Conservation (phyloP, 2,113 vertebrate genomes). For the Bufo bufo region DNA sequence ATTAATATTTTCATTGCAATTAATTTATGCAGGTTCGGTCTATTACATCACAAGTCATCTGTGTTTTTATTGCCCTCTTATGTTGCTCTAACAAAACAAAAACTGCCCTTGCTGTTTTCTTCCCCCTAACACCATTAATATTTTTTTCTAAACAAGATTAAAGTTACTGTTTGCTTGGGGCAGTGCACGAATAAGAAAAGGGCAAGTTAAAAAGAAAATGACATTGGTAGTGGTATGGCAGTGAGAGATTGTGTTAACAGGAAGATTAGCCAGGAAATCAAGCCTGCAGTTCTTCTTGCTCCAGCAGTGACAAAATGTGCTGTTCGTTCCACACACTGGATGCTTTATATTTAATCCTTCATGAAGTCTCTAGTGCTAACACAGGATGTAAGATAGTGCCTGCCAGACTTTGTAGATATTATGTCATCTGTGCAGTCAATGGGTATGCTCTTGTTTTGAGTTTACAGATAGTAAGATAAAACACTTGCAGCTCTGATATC, state of each 20-base stretch:
- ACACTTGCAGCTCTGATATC: not conserved
- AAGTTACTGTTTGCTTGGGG: slow-evolving; percentile 59
- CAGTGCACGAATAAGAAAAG: slow-evolving; percentile 24
- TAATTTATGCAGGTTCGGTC: slow-evolving; percentile 55
- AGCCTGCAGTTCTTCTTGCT: slow-evolving; percentile 6
- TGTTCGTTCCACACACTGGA: not conserved
- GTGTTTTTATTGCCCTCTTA: slow-evolving; percentile 57
- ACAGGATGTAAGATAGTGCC: not conserved
- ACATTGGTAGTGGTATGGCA: slow-evolving; percentile 13
- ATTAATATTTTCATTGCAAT: slow-evolving; percentile 33
- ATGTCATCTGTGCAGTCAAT: not conserved
- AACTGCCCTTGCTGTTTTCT: slow-evolving; percentile 57
- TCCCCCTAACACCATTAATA: slow-evolving; percentile 61
- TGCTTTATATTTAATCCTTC: not conserved
- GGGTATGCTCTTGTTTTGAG: not conserved
- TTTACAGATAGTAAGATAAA: slow-evolving; percentile 6
- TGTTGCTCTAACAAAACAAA: slow-evolving; percentile 61
- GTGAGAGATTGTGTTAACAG: not conserved
- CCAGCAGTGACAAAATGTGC: not conserved
- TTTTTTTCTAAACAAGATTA: slow-evolving; percentile 63
- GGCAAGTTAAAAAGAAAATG: slow-evolving; percentile 40
- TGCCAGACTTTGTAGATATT: slow-evolving; percentile 3
- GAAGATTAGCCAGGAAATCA: slow-evolving; percentile 22
- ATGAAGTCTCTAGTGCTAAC: slow-evolving; percentile 7
- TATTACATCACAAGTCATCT: slow-evolving; percentile 53